Evolutionary conservation across 2,113 vertebrate species (phyloP), one percentile per base, ranked within the genome.

Genomic region (Dipodomys spectabilis): DNA sequence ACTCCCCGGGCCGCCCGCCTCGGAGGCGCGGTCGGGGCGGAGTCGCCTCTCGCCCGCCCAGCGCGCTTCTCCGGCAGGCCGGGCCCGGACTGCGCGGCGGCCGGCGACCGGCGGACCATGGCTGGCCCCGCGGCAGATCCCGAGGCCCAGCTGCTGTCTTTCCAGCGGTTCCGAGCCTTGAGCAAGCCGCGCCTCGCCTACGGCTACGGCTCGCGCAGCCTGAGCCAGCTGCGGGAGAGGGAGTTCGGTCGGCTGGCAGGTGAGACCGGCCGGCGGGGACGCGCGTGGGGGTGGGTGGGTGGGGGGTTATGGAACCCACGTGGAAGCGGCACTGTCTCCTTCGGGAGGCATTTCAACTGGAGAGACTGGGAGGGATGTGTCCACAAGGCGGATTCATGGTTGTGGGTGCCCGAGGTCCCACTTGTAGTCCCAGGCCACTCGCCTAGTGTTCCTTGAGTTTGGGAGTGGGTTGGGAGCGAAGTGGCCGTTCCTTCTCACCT

Each of bases 201-300:
- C 1, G 81, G 95, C 49, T 96, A 94, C 25, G 75, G 86, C 18
- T 20, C 0, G 25, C 27, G 45, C 77, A 69, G 74, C 91, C 60
- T 95, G 93, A n/a, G 44, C 1, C 87, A 91, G 82, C 81, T 97
- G 60, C 93, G 95, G 62, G 81, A 57, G 53, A 82, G 86, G 19
- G 97, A 97, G 74, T 97, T 97, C 92, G 6, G 93, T 62, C 96
- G 96, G 75, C 75, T 97, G 88, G 92, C 84, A 96, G 97, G 97
- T 97, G 88, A 96, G 95, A 25, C 32, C 4, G 23, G 28, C 10
- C 10, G 28, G 9, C 4, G 49, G 11, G 20, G 57, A 11, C 6
- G 2, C 6, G 2, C 27, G 23, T 5, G 39, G 86, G 15, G 71
- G 10, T 79, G 7, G n/a, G 27, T 35, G 39, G 67, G 45, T 57